phyloP scores from a whole-genome alignment of 2,888 invertebrate genomes.

The Tortricodes alternella region DNA sequence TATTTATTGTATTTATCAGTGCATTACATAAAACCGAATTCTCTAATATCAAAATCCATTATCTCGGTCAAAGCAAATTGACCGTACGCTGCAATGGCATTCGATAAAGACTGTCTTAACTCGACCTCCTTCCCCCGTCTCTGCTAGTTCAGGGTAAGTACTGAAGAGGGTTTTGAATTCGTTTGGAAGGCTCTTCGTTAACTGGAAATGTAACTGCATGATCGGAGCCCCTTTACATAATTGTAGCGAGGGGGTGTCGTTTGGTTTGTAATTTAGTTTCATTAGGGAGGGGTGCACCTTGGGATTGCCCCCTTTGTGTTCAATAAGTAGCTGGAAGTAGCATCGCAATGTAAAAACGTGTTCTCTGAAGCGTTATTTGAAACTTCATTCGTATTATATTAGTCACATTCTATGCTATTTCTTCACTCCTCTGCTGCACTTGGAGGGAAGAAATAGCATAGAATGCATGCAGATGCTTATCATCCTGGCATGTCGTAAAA shows the following conservation, averaged over 20 bases:
- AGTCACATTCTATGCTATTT: no score
- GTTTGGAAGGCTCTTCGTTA: constrained; percentile 6
- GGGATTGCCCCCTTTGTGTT: neutral
- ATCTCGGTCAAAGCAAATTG: constrained; percentile 3
- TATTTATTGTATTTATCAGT: neutral
- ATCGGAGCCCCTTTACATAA: constrained; percentile 25
- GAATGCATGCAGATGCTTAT: no score
- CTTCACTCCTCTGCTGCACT: no score
- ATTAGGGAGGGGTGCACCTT: constrained; percentile 1
- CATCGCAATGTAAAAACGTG: no score
- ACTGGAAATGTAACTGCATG: constrained; percentile 6
- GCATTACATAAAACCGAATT: neutral
- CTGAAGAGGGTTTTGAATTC: constrained; percentile 1
- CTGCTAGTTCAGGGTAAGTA: constrained; percentile 10
- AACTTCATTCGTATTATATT: no score
- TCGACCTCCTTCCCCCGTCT: neutral
- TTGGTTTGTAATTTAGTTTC: constrained; percentile 26
- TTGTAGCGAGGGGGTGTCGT: constrained; percentile 10
- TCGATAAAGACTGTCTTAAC: neutral
- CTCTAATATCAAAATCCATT: neutral
- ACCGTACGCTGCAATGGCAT: neutral
- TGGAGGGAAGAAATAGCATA: no score
- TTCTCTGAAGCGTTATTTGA: no score
- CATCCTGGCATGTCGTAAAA: no score
- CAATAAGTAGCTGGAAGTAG: no score